Base-by-base conservation (phyloP, 2,113 vertebrate genomes). In the Trichomycterus rosablanca region DNA sequence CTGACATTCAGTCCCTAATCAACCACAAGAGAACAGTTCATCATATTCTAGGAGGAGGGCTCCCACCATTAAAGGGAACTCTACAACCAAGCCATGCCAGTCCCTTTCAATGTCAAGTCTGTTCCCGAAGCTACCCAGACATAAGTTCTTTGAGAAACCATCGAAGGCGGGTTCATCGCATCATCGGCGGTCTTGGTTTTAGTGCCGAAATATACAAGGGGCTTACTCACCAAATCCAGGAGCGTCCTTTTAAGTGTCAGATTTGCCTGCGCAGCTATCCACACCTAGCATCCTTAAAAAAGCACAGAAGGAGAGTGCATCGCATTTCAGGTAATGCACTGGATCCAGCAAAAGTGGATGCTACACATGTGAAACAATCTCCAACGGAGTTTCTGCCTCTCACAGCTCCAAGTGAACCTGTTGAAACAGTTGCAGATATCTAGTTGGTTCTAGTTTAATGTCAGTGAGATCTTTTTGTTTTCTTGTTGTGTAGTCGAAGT, bases 91-190 rank as follows among this genome's bases (percentile, higher is more conserved):
- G 40, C 66, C 74, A 77, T 45, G 73, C 76, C 5, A 75, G 68
- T 20, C 59, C 71, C 0, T 81, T 78, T 54, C 77, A 66, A 44
- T 89, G 87, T 35, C 81, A 86, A 16, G 72, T 87, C 7, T 89
- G 87, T 70, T 78, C 81, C 59, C 77, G 82, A 7, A 79, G 54
- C 1, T 89, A 86, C 60, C 74, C 77, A 1, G 83, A 63, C 63
- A 68, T 86, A 4, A 80, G 80, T 49, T 86, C 85, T 0, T 77
- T 89, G 4, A 84, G 83, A 74, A 84, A 84, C 74, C 87, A 89
- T 73, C 80, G 78, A 32, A 74, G 83, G 51, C 82, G 79, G 58
- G 79, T 84, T 49, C 86, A 88, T 77, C 76, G 76, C 23, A 83
- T 86, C 40, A 66, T 83, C 72, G 78, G 69, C 46, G 82, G 81